Evolutionary conservation across 2,113 vertebrate species (phyloP).

Genomic region (Coptodon rendalli): DNA sequence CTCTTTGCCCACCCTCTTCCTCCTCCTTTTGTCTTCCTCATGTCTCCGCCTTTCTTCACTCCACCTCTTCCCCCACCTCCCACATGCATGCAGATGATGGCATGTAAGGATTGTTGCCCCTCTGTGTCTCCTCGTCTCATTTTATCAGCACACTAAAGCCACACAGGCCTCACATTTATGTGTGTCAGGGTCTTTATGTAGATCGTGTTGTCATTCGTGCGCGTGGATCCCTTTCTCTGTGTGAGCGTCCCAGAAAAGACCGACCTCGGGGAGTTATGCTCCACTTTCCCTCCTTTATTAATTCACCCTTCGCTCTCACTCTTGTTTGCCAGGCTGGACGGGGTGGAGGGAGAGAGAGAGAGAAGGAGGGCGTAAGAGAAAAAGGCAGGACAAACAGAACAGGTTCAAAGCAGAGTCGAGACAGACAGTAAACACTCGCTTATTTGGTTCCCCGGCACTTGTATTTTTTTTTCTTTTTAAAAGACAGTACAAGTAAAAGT

Average conservation of each 20-base stretch:
- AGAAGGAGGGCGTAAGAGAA: background rate
- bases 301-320: slow-evolving; percentile 62
- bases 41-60: background rate
- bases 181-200: slow-evolving; percentile 14
- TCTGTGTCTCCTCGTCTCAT: background rate
- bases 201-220: slow-evolving; percentile 9
- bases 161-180: background rate
- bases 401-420: slow-evolving; percentile 1
- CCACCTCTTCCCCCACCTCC: background rate
- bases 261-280: slow-evolving; percentile 71
- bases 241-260: slow-evolving; percentile 70
- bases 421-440: background rate
- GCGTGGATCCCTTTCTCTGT: slow-evolving; percentile 20
- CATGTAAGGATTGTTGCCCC: background rate
- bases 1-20: background rate
- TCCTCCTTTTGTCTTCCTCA: background rate
- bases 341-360: background rate
- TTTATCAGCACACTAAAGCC: background rate
- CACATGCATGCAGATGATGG: background rate
- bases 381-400: background rate
- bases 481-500: background rate
- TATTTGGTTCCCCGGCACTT: background rate
- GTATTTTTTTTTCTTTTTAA: background rate
- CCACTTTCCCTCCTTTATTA: slow-evolving; percentile 74
- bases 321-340: slow-evolving; percentile 38